phyloP scores from a whole-genome alignment of 2,888 invertebrate species.

The Blera fallax region DNA sequence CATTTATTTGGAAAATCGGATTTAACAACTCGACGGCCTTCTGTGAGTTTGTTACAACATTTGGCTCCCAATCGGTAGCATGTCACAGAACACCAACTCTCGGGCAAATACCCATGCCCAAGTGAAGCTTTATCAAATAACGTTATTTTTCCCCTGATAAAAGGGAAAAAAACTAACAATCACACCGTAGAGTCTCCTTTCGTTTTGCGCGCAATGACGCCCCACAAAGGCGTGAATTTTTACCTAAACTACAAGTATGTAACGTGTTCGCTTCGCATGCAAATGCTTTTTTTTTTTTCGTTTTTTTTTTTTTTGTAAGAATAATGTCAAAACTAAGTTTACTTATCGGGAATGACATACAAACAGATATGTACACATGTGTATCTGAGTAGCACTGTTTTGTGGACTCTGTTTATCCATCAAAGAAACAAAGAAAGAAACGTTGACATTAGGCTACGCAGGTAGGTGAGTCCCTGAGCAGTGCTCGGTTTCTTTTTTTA shows the following conservation, averaged over 20 bases:
- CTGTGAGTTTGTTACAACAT: background rate
- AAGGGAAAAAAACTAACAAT: slow-evolving; percentile 19
- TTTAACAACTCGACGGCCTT: background rate
- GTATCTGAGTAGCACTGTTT: slow-evolving; percentile 11
- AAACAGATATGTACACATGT: slow-evolving; percentile 52
- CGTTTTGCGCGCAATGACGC: slow-evolving; percentile 45
- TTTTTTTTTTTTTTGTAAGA: slow-evolving; percentile 13
- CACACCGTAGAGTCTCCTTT: slow-evolving; percentile 35
- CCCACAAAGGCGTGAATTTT: slow-evolving; percentile 60
- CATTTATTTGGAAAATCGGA: background rate
- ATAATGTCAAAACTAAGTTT: slow-evolving; percentile 40
- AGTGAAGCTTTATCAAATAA: slow-evolving; percentile 47
- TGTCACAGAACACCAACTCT: slow-evolving; percentile 30
- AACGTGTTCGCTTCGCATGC: slow-evolving; percentile 60
- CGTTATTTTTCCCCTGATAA: slow-evolving; percentile 45
- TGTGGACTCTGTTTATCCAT: slow-evolving; percentile 42
- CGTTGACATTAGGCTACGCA: slow-evolving; percentile 35
- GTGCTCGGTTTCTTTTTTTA: background rate
- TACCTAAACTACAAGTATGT: slow-evolving; percentile 45
- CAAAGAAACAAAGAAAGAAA: slow-evolving; percentile 57
- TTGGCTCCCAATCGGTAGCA: background rate
- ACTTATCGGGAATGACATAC: slow-evolving; percentile 52
- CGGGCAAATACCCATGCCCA: slow-evolving; percentile 16
- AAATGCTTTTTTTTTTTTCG: slow-evolving; percentile 44
- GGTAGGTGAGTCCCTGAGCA: slow-evolving; percentile 12